Percentiles rank a stretch among this genome's conserved stretches.
Evolutionary conservation across 2,888 invertebrate genomes (phyloP).

Genomic region (Myathropa florea): DNA sequence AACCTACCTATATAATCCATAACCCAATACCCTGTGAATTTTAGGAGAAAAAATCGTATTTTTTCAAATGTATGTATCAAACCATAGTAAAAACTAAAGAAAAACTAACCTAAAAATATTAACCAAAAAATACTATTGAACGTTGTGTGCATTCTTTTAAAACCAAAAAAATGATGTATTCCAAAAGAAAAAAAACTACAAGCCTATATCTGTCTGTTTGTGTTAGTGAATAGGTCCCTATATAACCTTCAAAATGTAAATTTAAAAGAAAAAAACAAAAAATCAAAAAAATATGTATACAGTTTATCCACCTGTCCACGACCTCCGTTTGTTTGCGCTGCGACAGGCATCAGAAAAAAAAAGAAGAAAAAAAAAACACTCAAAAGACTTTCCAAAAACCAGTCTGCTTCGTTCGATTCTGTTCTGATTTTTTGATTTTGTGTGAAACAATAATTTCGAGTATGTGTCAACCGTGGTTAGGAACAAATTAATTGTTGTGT

Average conservation of each 20-base stretch:
- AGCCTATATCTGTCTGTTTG: constrained; percentile 55
- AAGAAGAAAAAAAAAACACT: constrained; percentile 5
- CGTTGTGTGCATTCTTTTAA: constrained; percentile 49
- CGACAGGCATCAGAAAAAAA: constrained; percentile 19
- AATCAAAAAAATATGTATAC: constrained; percentile 4
- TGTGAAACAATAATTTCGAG: not conserved
- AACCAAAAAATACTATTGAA: constrained; percentile 30
- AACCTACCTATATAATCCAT: constrained; percentile 18
- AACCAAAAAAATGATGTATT: constrained; percentile 33
- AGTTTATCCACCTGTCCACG: constrained; percentile 34
- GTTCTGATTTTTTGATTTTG: not conserved
- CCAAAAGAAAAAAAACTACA: not conserved
- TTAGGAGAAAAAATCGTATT: constrained; percentile 13
- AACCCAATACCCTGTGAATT: constrained; percentile 25
- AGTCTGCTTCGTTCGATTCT: not conserved
- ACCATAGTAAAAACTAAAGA: not conserved
- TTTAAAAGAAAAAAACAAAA: constrained; percentile 5
- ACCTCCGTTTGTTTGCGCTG: not conserved
- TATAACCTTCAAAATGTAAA: constrained; percentile 32
- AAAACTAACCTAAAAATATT: constrained; percentile 8
- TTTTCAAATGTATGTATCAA: constrained; percentile 27
- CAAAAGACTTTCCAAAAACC: constrained; percentile 5
- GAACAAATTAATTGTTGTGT: constrained; percentile 20
- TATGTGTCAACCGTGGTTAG: not conserved
- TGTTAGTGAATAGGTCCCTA: constrained; percentile 43